Evolutionary conservation across 2,113 vertebrate species (phyloP).

Genomic region (Daubentonia madagascariensis): DNA sequence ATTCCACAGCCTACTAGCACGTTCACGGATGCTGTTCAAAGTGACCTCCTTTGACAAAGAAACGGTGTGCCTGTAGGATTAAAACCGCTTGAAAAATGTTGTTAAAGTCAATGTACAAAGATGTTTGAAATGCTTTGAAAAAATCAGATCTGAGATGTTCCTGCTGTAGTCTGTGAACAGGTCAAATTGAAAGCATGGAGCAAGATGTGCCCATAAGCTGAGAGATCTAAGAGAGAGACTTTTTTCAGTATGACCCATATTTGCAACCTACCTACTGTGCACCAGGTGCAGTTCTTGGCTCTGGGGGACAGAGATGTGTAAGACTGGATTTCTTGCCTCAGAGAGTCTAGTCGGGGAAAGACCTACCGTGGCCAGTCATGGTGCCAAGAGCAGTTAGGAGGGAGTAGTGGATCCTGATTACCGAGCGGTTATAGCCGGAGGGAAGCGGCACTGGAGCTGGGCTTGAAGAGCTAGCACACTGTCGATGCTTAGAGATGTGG

Average conservation of each 20-base stretch:
- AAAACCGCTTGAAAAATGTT: not conserved
- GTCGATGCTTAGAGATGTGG: not conserved
- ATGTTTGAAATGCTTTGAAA: constrained; percentile 49
- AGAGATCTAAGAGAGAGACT: not conserved
- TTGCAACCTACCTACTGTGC: not conserved
- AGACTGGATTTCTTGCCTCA: not conserved
- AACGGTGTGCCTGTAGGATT: not conserved
- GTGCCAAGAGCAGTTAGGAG: not conserved
- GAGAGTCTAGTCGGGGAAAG: not conserved
- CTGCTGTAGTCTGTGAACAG: not conserved
- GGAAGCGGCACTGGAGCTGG: not conserved
- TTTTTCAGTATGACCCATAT: not conserved
- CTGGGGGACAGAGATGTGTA: not conserved
- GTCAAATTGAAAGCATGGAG: not conserved
- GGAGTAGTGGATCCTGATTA: not conserved
- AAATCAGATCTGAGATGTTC: constrained; percentile 22
- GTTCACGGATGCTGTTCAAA: not conserved
- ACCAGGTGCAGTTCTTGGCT: not conserved
- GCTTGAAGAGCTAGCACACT: not conserved
- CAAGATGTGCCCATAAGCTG: not conserved
- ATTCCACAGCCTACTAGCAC: not conserved
- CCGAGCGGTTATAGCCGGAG: not conserved
- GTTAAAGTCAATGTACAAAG: not conserved
- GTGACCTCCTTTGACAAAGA: constrained; percentile 17
- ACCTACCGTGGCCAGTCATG: not conserved